A percentile compares a stretch with the other conserved stretches of the same genome.
phyloP scores from a whole-genome alignment of 2,888 invertebrate genomes.

The Xylophagus ater region DNA sequence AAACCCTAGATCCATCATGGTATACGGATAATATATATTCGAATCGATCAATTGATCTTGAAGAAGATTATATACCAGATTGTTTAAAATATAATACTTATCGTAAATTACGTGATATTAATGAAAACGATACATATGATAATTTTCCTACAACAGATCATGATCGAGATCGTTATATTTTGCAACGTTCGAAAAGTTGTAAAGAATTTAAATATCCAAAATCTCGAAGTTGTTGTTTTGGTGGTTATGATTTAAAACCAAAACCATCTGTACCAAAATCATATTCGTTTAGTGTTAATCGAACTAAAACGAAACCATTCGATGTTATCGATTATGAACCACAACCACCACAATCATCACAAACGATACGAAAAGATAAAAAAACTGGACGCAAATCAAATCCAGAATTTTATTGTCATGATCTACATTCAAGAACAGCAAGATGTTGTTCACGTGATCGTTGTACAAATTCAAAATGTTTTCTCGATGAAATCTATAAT shows the following conservation, averaged over 20 bases:
- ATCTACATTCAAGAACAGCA: slow-evolving; percentile 17
- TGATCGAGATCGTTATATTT: slow-evolving; percentile 18
- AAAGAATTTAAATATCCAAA: slow-evolving; percentile 38
- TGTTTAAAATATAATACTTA: slow-evolving; percentile 33
- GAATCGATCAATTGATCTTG: slow-evolving; percentile 37
- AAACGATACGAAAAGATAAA: slow-evolving; percentile 33
- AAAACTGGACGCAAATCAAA: slow-evolving; percentile 30
- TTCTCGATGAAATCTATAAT: slow-evolving; percentile 34
- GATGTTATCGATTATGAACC: slow-evolving; percentile 37
- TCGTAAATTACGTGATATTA: slow-evolving; percentile 31
- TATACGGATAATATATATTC: slow-evolving; percentile 40
- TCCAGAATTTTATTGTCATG: slow-evolving; percentile 27
- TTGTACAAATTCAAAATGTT: slow-evolving; percentile 35
- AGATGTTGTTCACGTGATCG: slow-evolving; percentile 33
- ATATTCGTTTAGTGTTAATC: slow-evolving; percentile 33
- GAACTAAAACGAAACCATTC: slow-evolving; percentile 34
- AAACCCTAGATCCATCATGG: slow-evolving; percentile 37
- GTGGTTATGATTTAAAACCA: slow-evolving; percentile 26
- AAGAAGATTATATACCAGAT: slow-evolving; percentile 35
- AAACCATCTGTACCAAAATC: slow-evolving; percentile 32
- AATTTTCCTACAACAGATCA: slow-evolving; percentile 25
- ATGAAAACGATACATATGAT: slow-evolving; percentile 33
- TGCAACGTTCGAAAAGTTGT: slow-evolving; percentile 36
- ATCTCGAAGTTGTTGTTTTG: slow-evolving; percentile 38
- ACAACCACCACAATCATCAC: slow-evolving; percentile 28